These are phyloP conservation scores for Oithona nana DNA, from an alignment of 2,888 invertebrate genomes.

Conservation along the genomic window DNA sequence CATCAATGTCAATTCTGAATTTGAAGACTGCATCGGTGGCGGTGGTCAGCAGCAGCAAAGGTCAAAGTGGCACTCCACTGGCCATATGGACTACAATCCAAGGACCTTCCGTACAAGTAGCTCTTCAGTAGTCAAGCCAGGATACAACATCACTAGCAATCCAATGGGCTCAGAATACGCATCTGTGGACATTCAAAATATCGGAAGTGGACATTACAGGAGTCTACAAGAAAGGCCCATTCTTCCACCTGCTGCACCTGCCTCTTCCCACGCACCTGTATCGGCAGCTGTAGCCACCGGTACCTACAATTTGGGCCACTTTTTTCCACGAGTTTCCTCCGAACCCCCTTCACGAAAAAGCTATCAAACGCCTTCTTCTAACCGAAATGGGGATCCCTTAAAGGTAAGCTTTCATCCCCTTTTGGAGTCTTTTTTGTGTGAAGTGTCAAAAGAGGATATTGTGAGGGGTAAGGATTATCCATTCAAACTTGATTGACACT, in stretches of 20 bases:
- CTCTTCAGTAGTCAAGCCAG: background rate
- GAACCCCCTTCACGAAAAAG: constrained; percentile 35
- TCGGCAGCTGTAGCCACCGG: background rate
- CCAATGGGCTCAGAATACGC: constrained; percentile 20
- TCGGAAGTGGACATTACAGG: background rate
- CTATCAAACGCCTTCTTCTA: constrained; percentile 36
- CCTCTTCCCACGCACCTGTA: too few species aligned
- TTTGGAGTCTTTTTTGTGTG: background rate
- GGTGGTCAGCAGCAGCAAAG: background rate
- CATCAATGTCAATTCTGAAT: background rate
- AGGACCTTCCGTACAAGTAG: background rate
- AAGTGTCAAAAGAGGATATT: background rate
- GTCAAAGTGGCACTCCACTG: constrained; percentile 9
- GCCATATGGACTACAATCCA: background rate
- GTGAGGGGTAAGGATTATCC: background rate
- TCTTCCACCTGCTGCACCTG: background rate
- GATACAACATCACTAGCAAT: constrained; percentile 1
- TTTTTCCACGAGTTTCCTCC: constrained; percentile 28
- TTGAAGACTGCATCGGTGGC: too few species aligned
- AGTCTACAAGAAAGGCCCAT: background rate
- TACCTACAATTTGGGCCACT: constrained; percentile 27
- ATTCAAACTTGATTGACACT: background rate
- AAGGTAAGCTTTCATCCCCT: background rate
- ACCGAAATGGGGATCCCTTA: background rate
- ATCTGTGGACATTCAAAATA: constrained; percentile 9